These are phyloP conservation scores for Mellilla xanthometata DNA, from an alignment of 2,888 invertebrate species.

Conservation along the genomic window DNA sequence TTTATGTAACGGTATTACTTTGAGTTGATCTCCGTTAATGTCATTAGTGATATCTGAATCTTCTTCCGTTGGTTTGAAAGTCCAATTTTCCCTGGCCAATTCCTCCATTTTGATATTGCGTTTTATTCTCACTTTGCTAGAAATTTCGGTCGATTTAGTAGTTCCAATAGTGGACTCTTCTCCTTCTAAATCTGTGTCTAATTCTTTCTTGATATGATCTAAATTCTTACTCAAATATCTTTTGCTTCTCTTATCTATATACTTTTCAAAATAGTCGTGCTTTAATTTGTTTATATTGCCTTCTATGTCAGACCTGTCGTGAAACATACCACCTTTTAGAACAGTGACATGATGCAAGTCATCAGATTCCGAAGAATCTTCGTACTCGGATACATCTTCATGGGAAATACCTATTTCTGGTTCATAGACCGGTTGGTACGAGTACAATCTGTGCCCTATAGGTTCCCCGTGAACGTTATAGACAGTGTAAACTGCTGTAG, in stretches of 20 bases:
- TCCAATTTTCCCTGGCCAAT: conserved; percentile 49
- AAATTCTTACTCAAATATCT: conserved; percentile 58
- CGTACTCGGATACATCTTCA: conserved; percentile 56
- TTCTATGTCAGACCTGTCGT: conserved; percentile 51
- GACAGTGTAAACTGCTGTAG: conserved; percentile 72
- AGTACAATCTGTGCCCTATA: conserved; percentile 72
- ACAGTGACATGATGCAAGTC: conserved; percentile 62
- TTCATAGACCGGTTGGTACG: conserved; percentile 75
- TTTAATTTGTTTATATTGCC: conserved; percentile 66
- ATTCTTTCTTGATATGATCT: conserved; percentile 48
- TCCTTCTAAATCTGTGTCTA: conserved; percentile 52
- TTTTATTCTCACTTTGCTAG: conserved; percentile 51
- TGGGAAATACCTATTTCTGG: conserved; percentile 52
- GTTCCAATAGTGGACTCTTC: conserved; percentile 41
- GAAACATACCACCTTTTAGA: conserved; percentile 70
- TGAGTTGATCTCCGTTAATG: conserved; percentile 50
- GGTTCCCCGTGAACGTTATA: conserved; percentile 76
- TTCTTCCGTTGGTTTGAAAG: conserved; percentile 41
- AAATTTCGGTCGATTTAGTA: conserved; percentile 41
- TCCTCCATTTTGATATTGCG: conserved; percentile 55
- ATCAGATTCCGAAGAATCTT: conserved; percentile 55
- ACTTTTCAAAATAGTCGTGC: conserved; percentile 73
- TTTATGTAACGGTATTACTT: conserved; percentile 60
- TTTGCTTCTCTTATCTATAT: conserved; percentile 69
- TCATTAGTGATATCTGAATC: conserved; percentile 46